Percentiles rank a stretch among this genome's conserved stretches.
phyloP scores from a whole-genome alignment of 2,888 invertebrate species.

The Coenonympha glycerion region DNA sequence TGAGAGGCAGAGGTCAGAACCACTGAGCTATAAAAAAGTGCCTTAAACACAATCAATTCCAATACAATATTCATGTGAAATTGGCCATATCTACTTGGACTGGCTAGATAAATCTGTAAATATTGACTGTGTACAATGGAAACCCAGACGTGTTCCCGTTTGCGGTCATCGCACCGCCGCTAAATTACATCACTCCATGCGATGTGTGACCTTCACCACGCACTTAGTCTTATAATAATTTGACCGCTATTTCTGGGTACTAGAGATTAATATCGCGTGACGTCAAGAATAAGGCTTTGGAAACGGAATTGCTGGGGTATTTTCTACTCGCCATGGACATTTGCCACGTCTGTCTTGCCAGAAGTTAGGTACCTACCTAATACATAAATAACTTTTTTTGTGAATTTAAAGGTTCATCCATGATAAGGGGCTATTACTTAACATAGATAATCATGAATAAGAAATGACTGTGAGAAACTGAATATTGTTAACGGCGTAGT shows the following conservation, averaged over 20 bases:
- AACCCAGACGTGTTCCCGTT: conserved; percentile 23
- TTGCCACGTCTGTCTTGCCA: too few relatives aligned
- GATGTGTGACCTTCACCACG: conserved; percentile 24
- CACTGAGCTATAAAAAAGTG: too few relatives aligned
- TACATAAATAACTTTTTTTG: background rate
- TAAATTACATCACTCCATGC: conserved; percentile 31
- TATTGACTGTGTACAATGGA: conserved; percentile 1
- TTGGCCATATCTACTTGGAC: too few relatives aligned
- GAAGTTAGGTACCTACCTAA: background rate
- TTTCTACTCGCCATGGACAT: background rate
- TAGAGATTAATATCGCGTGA: conserved; percentile 23
- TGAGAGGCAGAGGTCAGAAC: too few relatives aligned
- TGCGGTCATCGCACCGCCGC: conserved; percentile 26
- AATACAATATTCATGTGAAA: too few relatives aligned
- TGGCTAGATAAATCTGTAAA: background rate
- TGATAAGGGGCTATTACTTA: too few relatives aligned
- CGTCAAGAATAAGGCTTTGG: background rate
- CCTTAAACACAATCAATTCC: too few relatives aligned
- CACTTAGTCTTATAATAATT: conserved; percentile 6
- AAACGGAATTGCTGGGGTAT: background rate
- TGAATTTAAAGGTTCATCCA: background rate
- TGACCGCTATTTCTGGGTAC: background rate
- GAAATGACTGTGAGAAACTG: too few relatives aligned
- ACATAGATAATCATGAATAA: too few relatives aligned
- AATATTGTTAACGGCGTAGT: too few relatives aligned